These are phyloP conservation scores for Tortricodes alternella DNA, from an alignment of 2,888 invertebrate genomes.

Conservation along the genomic window DNA sequence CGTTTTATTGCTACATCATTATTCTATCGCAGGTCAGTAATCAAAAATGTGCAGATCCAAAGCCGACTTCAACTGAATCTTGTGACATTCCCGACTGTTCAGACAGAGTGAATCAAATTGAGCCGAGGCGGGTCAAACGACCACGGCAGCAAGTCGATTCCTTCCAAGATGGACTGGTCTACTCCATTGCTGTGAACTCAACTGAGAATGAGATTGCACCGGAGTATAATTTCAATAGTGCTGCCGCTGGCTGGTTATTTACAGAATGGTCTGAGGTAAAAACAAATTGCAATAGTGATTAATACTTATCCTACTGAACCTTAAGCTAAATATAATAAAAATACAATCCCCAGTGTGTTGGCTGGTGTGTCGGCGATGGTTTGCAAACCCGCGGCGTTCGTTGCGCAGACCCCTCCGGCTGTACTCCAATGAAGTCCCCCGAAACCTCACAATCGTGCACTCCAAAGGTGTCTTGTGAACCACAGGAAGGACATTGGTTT, in stretches of 20 bases:
- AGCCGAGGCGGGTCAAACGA: slow-evolving; percentile 46
- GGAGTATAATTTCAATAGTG: slow-evolving; percentile 61
- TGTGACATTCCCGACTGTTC: slow-evolving; percentile 66
- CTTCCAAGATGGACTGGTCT: slow-evolving; percentile 69
- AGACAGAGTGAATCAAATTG: slow-evolving; percentile 49
- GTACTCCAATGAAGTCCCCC: slow-evolving; percentile 81
- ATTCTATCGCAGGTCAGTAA: slow-evolving; percentile 62
- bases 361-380: slow-evolving; percentile 88
- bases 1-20: background rate
- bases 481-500: slow-evolving; percentile 91
- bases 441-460: slow-evolving; percentile 85
- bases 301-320: background rate
- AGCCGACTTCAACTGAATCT: slow-evolving; percentile 57
- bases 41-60: slow-evolving; percentile 62
- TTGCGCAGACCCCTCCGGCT: slow-evolving; percentile 86
- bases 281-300: slow-evolving; percentile 9
- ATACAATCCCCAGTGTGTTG: slow-evolving; percentile 86
- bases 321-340: too few relatives aligned
- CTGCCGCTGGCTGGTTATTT: slow-evolving; percentile 78
- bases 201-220: slow-evolving; percentile 64
- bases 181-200: slow-evolving; percentile 64
- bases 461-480: slow-evolving; percentile 83
- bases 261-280: slow-evolving; percentile 84
- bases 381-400: slow-evolving; percentile 87
- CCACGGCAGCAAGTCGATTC: slow-evolving; percentile 60